Evolutionary conservation across 2,888 invertebrate genomes (phyloP).

Genomic region (Pyrrhosoma nymphula): DNA sequence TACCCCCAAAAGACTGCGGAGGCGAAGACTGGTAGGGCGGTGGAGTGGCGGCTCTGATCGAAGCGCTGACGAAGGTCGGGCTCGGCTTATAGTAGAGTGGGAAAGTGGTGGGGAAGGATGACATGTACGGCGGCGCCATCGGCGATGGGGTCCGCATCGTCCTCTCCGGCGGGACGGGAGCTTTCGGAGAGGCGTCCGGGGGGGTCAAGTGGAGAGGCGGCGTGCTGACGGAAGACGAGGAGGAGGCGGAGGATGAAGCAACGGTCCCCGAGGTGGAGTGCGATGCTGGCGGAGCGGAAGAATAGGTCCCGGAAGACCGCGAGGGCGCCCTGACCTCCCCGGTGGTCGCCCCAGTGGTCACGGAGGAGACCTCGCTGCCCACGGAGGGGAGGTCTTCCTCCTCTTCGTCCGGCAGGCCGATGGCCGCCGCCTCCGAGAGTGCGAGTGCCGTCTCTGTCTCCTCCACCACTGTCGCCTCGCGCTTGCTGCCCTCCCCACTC

Average conservation of each 20-base stretch:
- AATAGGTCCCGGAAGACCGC: not conserved
- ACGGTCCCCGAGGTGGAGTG: not conserved
- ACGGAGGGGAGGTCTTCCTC: slow-evolving; percentile 51
- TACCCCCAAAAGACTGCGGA: not conserved
- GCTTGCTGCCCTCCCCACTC: not conserved
- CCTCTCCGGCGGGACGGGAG: slow-evolving; percentile 77
- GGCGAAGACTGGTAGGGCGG: slow-evolving; percentile 71
- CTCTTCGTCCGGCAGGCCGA: slow-evolving; percentile 35
- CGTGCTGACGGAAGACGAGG: slow-evolving; percentile 36
- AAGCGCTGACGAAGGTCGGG: slow-evolving; percentile 73
- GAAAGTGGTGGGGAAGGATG: slow-evolving; percentile 74
- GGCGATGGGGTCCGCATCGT: slow-evolving; percentile 71
- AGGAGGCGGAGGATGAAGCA: slow-evolving; percentile 11
- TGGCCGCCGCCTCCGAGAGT: not conserved
- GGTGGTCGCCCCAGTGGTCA: not conserved
- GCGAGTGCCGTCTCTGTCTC: slow-evolving; percentile 21
- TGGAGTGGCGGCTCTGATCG: slow-evolving; percentile 73
- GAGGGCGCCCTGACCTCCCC: not conserved
- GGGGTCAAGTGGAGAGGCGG: slow-evolving; percentile 7
- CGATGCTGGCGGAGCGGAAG: not conserved
- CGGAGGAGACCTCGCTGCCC: slow-evolving; percentile 26
- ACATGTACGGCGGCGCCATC: slow-evolving; percentile 78
- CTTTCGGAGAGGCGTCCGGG: not conserved
- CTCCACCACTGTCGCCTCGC: slow-evolving; percentile 31
- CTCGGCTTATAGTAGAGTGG: slow-evolving; percentile 72